Percentiles rank a stretch among this genome's conserved stretches.
phyloP scores from a whole-genome alignment of 2,797 vertebrate species.

The Scyliorhinus canicula region DNA sequence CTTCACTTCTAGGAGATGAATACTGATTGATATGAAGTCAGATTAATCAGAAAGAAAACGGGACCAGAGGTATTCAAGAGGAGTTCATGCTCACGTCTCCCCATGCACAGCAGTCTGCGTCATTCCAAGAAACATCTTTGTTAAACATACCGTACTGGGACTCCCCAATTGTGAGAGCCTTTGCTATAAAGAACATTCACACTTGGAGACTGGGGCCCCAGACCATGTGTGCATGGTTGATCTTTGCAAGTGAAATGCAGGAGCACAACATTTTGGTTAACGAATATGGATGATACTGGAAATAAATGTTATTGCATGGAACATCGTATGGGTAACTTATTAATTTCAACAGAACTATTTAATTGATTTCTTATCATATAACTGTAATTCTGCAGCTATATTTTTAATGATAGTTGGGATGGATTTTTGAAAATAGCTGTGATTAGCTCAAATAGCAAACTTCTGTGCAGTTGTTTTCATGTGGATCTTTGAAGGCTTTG shows the following conservation, averaged over 20 bases:
- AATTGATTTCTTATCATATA: background rate
- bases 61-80: too few relatives aligned
- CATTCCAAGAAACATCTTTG: too few relatives aligned
- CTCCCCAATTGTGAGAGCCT: too few relatives aligned
- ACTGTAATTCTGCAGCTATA: background rate
- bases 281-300: background rate
- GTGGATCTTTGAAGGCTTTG: background rate
- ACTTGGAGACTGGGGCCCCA: background rate
- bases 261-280: background rate
- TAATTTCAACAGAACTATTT: background rate
- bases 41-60: too few relatives aligned
- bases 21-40: too few relatives aligned
- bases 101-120: too few relatives aligned
- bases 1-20: too few relatives aligned
- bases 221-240: background rate
- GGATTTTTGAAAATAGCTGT: background rate
- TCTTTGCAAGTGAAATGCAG: background rate
- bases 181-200: too few relatives aligned
- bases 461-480: background rate
- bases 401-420: background rate
- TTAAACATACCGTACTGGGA: too few relatives aligned
- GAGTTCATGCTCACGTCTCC: too few relatives aligned
- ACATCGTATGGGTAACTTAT: background rate
- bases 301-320: background rate
- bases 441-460: background rate